Evolutionary conservation across 2,113 vertebrate genomes (phyloP), one percentile per base, ranked within the genome.

Genomic region (Vulpes vulpes): DNA sequence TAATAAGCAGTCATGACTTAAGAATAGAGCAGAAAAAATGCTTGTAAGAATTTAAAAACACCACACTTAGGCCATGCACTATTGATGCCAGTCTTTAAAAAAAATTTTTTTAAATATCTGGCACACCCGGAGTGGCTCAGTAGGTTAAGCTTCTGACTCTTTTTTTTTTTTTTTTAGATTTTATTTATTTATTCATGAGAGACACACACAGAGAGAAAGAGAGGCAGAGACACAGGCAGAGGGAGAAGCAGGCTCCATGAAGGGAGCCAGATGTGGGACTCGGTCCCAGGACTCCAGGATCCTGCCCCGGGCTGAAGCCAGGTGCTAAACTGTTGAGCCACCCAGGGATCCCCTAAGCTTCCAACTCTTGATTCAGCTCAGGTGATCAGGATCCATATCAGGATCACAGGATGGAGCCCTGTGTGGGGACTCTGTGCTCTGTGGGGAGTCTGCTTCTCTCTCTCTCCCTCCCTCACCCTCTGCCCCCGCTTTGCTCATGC

Each of bases 1-100:
- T 94, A 92, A 85, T 12, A 79, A 71, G 51, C 32, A 76, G 65
- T 27, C 69, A 79, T 35, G 14, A 71, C 27, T 76, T 22, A 86
- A 38, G 62, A 93, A 80, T 11, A 4, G 74, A 84, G 17, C 64
- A 76, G n/a, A 8, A 82, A 76, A 90, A 85, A 93, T 49, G 32
- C 11, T 53, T 93, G 16, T 67, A 82, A 94, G 51, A 95, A 71
- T 78, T 57, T 60, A 2, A 94, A 95, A 94, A 78, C 27, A 91
- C 7, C 82, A n/a, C 30, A 84, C 49, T 84, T 38, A 94, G 3
- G 20, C 11, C 32, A 89, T 85, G 22, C 27, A 62, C 10, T 92
- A n/a, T 85, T 82, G 38, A 96, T 53, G 55, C 19, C 51, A 62
- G 16, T 30, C 60, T 78, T 93, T 80, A 19, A 69, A 69, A 69